Evolutionary conservation across 2,797 vertebrate genomes (phyloP), one percentile per base, ranked within the genome.

Genomic region (Passerculus sandwichensis): DNA sequence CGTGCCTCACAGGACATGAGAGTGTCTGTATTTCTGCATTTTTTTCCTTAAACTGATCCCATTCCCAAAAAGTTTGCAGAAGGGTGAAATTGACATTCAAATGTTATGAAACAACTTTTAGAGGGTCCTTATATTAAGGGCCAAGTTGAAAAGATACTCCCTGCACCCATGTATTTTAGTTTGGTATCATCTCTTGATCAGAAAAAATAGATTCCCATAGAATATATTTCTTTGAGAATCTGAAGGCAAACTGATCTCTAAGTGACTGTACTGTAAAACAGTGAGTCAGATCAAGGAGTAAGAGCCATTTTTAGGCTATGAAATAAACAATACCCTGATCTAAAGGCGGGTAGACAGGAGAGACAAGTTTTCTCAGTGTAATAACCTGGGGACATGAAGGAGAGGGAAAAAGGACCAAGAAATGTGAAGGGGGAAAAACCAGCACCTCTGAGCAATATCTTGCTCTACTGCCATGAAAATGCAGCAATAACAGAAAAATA

Each of bases 191-290:
- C 84, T 75, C 93, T 89, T 91, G 80, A 95, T 92, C 93, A 94
- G 96, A 97, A 96, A 96, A 96, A 97, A 92, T 73, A 57, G 77
- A 76, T 97, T 74, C 64, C 82, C 79, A 64, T 50, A 82, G 82
- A 94, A 96, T 88, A 77, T 92, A 60, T 87, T 97, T 93, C 95
- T 96, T 96, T 96, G 93, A 96, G 91, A 88, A 67, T 96, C 95
- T 96, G 97, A 97, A 97, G 96, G 94, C 97, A 97, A 97, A 91
- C 86, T 95, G 85, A 97, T 97, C 92, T 97, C 62, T 94, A 95
- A 97, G 95, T 91, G 93, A 96, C 85, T 96, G 95, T 89, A 94
- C 91, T 95, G 72, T 94, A 97, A 94, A 77, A 75, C 48, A 97
- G 62, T 97, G 97, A 97, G 96, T 96, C 94, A 97, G 88, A 97